Evolutionary conservation across 2,797 vertebrate genomes (phyloP), one percentile per base, ranked within the genome.

Genomic region (Malacoctenus gilli): DNA sequence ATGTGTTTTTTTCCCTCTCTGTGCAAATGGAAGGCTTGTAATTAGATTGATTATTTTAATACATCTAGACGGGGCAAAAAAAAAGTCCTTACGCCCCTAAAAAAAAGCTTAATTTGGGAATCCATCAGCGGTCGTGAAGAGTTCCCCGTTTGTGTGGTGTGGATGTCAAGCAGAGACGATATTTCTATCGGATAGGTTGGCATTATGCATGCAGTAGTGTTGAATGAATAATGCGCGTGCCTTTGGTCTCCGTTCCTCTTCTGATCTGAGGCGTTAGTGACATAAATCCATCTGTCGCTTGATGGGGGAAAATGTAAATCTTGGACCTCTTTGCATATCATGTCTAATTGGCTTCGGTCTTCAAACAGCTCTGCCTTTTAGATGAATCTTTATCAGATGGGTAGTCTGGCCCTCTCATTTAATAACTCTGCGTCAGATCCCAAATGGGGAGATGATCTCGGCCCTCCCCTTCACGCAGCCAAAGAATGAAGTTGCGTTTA

Each of bases 211-310:
- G 79, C 68, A 52, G 75, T 30, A 56, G 43, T 59, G 62, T 52
- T 74, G 58, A 84, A 84, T 87, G 81, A 87, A 85, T 90, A 82
- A 88, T 87, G 68, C 69, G 58, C 40, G 3, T 71, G 79, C 57
- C 79, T 90, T 87, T 84, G 80, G 80, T 89, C 80, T 80, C 75
- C 18, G 23, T 70, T 79, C 68, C 79, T 80, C 72, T 69, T 86
- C 72, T 88, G 82, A 90, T 89, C 64, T 77, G 56, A 73, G 66
- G 59, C 36, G 25, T 79, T 82, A 66, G 64, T 86, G 85, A 87
- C 85, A 87, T 87, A 88, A 89, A 90, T 88, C 85, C 84, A 85
- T 89, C 84, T 79, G 85, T 87, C 49, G 68, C 84, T 83, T 83
- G 77, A 85, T 85, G 72, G 79, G 75, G 80, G 68, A 81, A 89